Base-by-base conservation (phyloP, 2,797 vertebrate species). In the Catostomus latipinnis region DNA sequence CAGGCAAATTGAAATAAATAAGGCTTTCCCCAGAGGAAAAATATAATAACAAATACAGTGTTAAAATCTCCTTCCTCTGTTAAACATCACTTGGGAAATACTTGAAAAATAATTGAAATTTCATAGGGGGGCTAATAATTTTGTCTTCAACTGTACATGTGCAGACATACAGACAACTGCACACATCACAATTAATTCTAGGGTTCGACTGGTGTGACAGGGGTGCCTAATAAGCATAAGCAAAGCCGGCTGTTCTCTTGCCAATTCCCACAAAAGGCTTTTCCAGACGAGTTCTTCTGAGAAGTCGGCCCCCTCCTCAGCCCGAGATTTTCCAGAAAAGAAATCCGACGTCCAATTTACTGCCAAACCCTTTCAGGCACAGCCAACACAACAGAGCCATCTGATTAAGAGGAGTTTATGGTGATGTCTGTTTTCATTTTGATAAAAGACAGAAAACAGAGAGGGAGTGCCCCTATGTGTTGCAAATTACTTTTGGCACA, bases 301-400 rank as follows among this genome's bases (percentile, higher is more conserved):
- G 88, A 89, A 89, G 85, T 79, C 72, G 49, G 62, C 77, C 78
- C 81, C 80, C 83, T 52, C 69, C 88, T 81, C 80, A 77, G 81
- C 82, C 80, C n/a, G 62, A 84, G 80, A 82, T 82, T 80, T 80
- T 83, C 74, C 69, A 83, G 92, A 90, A 93, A 91, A 87, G 88
- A 90, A 90, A 92, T 91, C 89, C 88, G 90, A 93, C 87, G 87
- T 89, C 88, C 91, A 91, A 92, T 92, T 93, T 88, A 90, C 89
- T 91, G 89, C 88, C 91, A 89, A 91, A 89, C 87, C 89, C 91
- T 94, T 93, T 93, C 90, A 93, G 92, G 89, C 86, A 75, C 80
- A 85, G 91, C 92, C 91, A 93, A 91, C 90, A 66, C 78, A 91
- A 89, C 89, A 92, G 91, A 89, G 88, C 90, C 88, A 93, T 91